Evolutionary conservation across 2,113 vertebrate species (phyloP), one percentile per base, ranked within the genome.

Genomic region (Odocoileus hemionus): DNA sequence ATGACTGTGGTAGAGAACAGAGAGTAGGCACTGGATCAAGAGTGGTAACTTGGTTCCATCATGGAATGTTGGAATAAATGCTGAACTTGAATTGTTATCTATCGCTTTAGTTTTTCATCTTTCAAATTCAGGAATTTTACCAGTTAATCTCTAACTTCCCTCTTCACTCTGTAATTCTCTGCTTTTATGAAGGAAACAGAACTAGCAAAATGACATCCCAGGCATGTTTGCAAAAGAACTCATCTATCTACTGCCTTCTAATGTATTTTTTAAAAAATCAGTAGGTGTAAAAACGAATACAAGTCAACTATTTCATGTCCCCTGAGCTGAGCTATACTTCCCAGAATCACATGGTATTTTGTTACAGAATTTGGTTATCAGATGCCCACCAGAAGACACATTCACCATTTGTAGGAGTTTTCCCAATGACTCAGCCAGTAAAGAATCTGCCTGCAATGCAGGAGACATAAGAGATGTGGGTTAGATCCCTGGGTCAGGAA

Each of bases 291-390:
- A 94, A 55, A 33, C 3, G 50, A 36, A 43, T 88, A 57, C 10
- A 79, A 70, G 10, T 67, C 25, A 91, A 45, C 17, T 57, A 91
- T 58, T 47, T 47, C 79, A 85, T 23, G 17, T 76, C 6, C 30
- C 19, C 86, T 86, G 60, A 97, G 47, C n/a, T 85, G 82, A 94
- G 33, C 45, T 98, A 26, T 94, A 14, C 45, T 85, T 88, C 39
- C 16, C 26, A 55, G 76, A 91, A 74, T 13, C 7, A 64, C 2
- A 10, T 10, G 19, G 30, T 23, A 67, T 39, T 91, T 54, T 86
- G 8, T 86, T 80, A 60, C 23, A 19, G 60, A 93, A 43, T 89
- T 64, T 76, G 23, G n/a, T 78, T 86, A 25, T 16, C 19, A 91
- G 33, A 21, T 78, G 17, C 67, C 28, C 1, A 36, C 14, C 25